Conservation (phyloP, 2,113 vertebrate genomes). For the Tiliqua scincoides region DNA sequence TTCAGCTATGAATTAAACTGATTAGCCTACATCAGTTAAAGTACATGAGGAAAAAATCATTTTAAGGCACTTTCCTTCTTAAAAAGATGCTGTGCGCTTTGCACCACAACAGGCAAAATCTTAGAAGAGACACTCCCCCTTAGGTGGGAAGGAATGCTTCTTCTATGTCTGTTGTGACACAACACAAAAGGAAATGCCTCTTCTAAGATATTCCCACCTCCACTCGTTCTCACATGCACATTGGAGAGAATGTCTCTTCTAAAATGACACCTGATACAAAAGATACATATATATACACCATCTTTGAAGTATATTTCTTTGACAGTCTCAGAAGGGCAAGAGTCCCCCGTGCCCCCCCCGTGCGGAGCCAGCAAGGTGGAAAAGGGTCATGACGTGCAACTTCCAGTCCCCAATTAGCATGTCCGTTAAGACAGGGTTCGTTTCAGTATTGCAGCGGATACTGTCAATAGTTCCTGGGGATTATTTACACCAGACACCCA, state of each 20-base stretch:
- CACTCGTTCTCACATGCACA: background rate
- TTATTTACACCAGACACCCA: slow-evolving; percentile 65
- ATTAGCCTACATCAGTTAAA: too few species aligned
- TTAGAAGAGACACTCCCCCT: too few species aligned
- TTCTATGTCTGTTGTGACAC: background rate
- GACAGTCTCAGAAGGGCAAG: background rate
- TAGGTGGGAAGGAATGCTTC: too few species aligned
- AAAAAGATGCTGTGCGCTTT: too few species aligned
- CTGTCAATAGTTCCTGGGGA: slow-evolving; percentile 52
- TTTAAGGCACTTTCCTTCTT: too few species aligned
- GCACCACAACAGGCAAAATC: too few species aligned
- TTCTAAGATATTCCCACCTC: too few species aligned
- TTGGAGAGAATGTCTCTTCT: background rate
- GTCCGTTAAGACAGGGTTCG: background rate
- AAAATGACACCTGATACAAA: background rate
- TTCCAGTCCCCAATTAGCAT: background rate
- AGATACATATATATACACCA: too few species aligned
- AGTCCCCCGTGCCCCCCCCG: too few species aligned
- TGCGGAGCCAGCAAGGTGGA: rapidly evolving
- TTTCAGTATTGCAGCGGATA: slow-evolving; percentile 35
- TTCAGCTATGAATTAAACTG: too few species aligned
- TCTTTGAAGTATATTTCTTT: slow-evolving; percentile 7
- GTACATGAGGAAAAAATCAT: too few species aligned
- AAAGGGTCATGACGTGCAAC: background rate
- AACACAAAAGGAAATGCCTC: too few species aligned